A percentile compares a stretch with the other conserved stretches of the same genome.
Evolutionary conservation across 2,113 vertebrate species (phyloP).

Genomic region (Sterrhoptilus dennistouni): DNA sequence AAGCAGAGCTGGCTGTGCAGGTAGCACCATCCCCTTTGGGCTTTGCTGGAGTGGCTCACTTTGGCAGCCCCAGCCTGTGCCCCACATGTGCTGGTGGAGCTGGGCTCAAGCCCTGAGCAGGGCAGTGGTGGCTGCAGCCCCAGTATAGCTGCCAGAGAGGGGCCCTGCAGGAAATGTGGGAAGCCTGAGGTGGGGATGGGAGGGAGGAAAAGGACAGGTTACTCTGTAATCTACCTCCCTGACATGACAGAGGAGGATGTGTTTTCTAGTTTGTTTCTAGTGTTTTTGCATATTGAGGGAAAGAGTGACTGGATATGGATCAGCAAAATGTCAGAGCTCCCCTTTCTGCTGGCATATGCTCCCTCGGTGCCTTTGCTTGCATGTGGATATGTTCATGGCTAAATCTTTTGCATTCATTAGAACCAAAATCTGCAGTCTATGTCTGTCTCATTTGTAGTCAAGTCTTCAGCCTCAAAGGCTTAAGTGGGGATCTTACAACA

Average conservation of each 20-base stretch:
- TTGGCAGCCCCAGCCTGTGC: fast-evolving
- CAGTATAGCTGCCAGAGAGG: not conserved
- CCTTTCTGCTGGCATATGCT: not conserved
- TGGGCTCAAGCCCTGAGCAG: not conserved
- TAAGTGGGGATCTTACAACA: not conserved
- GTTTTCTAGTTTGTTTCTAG: not conserved
- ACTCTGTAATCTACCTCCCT: not conserved
- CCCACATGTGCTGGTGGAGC: not conserved
- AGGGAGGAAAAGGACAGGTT: not conserved
- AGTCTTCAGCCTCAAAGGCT: not conserved
- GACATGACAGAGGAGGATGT: not conserved
- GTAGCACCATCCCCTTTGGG: not conserved
- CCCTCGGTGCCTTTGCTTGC: not conserved
- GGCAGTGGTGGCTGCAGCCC: not conserved
- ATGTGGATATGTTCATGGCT: not conserved
- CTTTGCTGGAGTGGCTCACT: not conserved
- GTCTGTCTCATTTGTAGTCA: not conserved
- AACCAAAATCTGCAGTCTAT: not conserved
- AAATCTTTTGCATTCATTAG: not conserved
- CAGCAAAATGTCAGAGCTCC: not conserved
- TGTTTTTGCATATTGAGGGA: not conserved
- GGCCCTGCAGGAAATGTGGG: not conserved
- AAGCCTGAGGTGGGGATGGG: not conserved
- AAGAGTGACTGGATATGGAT: not conserved
- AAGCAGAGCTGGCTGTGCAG: not conserved